Evolutionary conservation across 2,113 vertebrate species (phyloP).

Genomic region (Dendrocopos noguchii): DNA sequence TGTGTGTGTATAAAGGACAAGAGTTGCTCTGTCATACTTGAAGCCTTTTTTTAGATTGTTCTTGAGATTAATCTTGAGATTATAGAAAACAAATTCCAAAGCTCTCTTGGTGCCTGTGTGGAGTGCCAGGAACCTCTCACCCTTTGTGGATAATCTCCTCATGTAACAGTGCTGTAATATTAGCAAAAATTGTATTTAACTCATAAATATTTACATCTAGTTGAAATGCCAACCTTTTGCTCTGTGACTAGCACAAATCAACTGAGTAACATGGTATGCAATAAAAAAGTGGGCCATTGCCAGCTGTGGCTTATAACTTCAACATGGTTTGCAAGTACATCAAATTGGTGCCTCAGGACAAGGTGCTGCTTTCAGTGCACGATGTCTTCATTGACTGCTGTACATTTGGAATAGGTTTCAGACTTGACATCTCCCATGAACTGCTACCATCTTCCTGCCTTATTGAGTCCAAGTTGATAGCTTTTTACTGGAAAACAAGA

Average conservation of each 20-base stretch:
- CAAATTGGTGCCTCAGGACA: constrained; percentile 65
- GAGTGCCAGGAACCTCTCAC: constrained; percentile 18
- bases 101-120: neutral
- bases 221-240: constrained; percentile 47
- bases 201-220: constrained; percentile 65
- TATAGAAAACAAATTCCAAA: neutral
- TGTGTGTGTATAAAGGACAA: neutral
- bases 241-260: constrained; percentile 36
- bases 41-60: neutral
- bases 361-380: constrained; percentile 2
- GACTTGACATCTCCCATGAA: constrained; percentile 29
- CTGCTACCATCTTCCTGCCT: neutral
- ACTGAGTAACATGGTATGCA: constrained; percentile 14
- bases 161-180: constrained; percentile 25
- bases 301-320: constrained; percentile 58
- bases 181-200: constrained; percentile 45
- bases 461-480: neutral
- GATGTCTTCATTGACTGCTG: neutral
- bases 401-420: constrained; percentile 51
- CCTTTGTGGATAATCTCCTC: constrained; percentile 30
- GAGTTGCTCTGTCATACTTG: neutral
- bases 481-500: neutral
- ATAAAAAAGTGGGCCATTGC: constrained; percentile 65
- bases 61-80: neutral
- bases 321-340: constrained; percentile 70